Evolutionary conservation across 2,797 vertebrate genomes (phyloP), one percentile per base, ranked within the genome.

Genomic region (Aldrovandia affinis): DNA sequence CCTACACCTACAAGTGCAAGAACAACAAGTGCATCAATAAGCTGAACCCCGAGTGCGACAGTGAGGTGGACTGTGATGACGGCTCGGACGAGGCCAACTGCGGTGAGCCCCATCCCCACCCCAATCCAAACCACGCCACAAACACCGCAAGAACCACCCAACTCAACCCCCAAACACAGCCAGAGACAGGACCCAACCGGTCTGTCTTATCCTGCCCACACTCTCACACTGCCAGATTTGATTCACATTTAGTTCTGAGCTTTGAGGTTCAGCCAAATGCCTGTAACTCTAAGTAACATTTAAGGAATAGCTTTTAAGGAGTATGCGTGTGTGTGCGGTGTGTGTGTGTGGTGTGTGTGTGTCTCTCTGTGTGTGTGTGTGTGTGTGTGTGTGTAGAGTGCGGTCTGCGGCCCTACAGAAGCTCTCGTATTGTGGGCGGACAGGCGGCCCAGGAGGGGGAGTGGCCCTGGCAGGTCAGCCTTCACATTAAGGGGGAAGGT

Each of bases 391-490:
- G 52, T 54, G 5, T 57, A 99, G 98, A 94, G 22, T 98, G 97
- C 0, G 98, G 98, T 25, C 91, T 22, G 55, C 96, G 92, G 0
- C 89, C 90, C 0, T 97, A 85, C 63, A 96, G 90, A 85, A 89
- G 91, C 18, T 94, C 97, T 0, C 96, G 98, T 30, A 97, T 99
- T 0, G 98, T 99, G 0, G 98, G 98, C 0, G 98, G 98, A 33
- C 91, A 94, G 88, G 89, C 97, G 0, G 94, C 97, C 0, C 92
- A 95, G 0, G 88, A 89, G 2, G 98, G 97, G 0, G 98, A 99
- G 88, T 99, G 96, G 91, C 98, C 98, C 0, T 99, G 98, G 98
- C 98, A 99, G 91, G 96, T 98, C 95, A 99, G 98, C 94, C 96
- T 99, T 28, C 98, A 99, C 0, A 82, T 89, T 28, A 92, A 87